Evolutionary conservation across 2,797 vertebrate species (phyloP), one percentile per base, ranked within the genome.

Genomic region (Pristis pectinata): DNA sequence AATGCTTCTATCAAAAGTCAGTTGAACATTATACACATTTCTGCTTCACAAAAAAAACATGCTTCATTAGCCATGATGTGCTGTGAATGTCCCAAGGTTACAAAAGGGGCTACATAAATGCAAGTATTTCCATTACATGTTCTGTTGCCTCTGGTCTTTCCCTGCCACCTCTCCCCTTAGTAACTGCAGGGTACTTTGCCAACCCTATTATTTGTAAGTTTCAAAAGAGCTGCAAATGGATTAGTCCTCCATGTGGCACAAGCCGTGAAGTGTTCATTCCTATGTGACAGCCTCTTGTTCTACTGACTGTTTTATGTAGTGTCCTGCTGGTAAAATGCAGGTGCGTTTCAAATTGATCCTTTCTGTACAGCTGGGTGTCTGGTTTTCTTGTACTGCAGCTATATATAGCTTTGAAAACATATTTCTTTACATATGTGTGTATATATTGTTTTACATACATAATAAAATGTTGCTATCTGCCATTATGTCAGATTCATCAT

Each of bases 241-340:
- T 91, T 59, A 67, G 59, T 67, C 22, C 59, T 91, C 59, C 59
- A 64, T 91, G 87, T 91, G 87, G 17, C 53, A 59, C 87, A 59
- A 87, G 34, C 27, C 59, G 91, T 64, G 59, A 91, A 91, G 59
- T 67, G 59, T 91, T 91, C 87, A 91, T 91, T 91, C 87, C 59
- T 67, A 87, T 91, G 87, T 91, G 87, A 67, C 59, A 67, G 85
- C 37, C 64, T 41, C 59, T 91, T 91, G 59, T 67, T 91, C 59
- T 37, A 22, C 59, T 91, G 61, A 67, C 87, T 64, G 59, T 91
- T 67, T 91, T 91, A 91, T 91, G 87, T 67, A 67, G n/a, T 67
- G n/a, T 41, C 59, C 87, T 91, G n/a, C 85, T 89, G 85, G 56
- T 89, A 89, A 89, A 89, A 59, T 41, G 59, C 87, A 91, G 87